Evolutionary conservation across 2,113 vertebrate species (phyloP), one percentile per base, ranked within the genome.

Genomic region (Varanus salvator): DNA sequence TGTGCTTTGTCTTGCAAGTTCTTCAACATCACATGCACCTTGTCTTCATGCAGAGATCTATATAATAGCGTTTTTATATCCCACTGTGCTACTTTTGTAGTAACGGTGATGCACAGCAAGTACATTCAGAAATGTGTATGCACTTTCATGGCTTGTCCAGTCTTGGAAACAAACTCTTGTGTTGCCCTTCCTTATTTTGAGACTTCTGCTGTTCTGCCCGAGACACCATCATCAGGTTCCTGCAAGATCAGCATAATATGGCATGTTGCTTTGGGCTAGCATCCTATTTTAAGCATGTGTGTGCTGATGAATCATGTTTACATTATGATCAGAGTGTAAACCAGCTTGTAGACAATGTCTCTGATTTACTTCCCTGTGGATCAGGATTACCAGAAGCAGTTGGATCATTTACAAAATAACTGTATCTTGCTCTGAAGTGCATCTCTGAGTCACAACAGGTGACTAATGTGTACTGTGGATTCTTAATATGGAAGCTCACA

Each of bases 381-480:
- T 82, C 25, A 72, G 52, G 54, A 72, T 88, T 82, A 54, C 66
- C 52, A 50, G 60, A 88, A 81, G 21, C 57, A 50, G 85, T 86
- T 95, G 96, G 95, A 86, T 95, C 94, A 94, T 68, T 66, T 0
- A 48, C 91, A 88, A 76, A 66, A 60, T 31, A 80, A 78, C 64
- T 93, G 88, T 60, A 88, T 90, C 87, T 88, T 94, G 34, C 57
- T 85, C 77, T 86, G 90, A 60, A 90, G 66, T 85, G n/a, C 81
- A 84, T 89, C 89, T 93, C 88, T 96, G 94, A 95, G 88, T 96
- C 93, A 96, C 23, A 27, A 69, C 17, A 29, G 21, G 68, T 94
- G 94, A 95, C 92, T 90, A 93, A 95, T 80, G 74, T 89, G 91
- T 48, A 54, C 7, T 84, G 77, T 80, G 21, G 84, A 90, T 78